These are phyloP conservation scores for Melopsittacus undulatus DNA, from an alignment of 2,797 vertebrate species.

Conservation along the genomic window DNA sequence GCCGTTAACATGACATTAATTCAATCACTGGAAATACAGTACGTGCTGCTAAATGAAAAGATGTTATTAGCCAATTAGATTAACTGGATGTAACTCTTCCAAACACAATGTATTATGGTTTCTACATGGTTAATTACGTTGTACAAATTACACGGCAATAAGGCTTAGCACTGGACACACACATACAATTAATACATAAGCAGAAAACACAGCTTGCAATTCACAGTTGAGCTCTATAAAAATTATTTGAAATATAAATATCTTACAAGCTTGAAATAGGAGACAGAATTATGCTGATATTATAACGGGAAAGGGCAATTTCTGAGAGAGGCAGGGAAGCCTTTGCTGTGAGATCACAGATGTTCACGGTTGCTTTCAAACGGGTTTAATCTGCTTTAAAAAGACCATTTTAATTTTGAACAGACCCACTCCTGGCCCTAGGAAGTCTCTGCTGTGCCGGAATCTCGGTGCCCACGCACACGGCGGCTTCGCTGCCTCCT, in stretches of 20 bases:
- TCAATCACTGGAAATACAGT: constrained; percentile 69
- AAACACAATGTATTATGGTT: constrained; percentile 24
- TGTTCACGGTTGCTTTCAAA: not conserved
- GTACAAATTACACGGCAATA: constrained; percentile 37
- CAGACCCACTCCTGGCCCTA: not conserved
- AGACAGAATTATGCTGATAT: not conserved
- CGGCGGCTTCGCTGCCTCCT: not conserved
- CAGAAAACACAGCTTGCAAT: not conserved
- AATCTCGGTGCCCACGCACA: not conserved
- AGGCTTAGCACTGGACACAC: constrained; percentile 35
- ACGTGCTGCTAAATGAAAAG: constrained; percentile 67
- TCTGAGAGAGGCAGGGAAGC: not conserved
- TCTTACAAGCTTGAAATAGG: not conserved
- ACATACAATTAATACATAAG: not conserved
- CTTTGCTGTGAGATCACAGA: constrained; percentile 45
- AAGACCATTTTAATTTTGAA: constrained; percentile 27
- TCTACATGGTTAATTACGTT: constrained; percentile 60
- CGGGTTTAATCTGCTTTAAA: constrained; percentile 8
- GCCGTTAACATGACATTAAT: constrained; percentile 71
- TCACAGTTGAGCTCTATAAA: not conserved
- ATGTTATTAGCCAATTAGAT: constrained; percentile 70
- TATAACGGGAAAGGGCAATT: not conserved
- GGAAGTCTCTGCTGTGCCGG: not conserved
- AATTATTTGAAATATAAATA: not conserved
- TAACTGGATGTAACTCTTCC: constrained; percentile 60